Conservation (phyloP, 2,113 vertebrate genomes). For the Onychorhynchus coronatus region DNA sequence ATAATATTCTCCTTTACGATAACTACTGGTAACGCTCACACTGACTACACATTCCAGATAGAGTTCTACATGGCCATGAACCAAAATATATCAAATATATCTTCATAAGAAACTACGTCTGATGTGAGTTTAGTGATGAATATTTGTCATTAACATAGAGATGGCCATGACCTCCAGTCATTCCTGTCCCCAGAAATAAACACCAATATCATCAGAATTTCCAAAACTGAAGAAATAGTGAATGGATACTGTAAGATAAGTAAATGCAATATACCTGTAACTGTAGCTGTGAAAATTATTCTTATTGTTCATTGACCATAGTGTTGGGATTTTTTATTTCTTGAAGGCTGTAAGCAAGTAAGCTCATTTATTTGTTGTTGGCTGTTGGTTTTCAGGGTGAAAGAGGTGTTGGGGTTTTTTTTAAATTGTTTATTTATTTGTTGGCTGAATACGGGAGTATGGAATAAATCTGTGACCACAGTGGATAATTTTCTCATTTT, state of each 20-base stretch:
- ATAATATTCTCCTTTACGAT: not conserved
- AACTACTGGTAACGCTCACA: not conserved
- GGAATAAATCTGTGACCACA: not conserved
- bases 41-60: not conserved
- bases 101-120: not conserved
- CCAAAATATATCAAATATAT: not conserved
- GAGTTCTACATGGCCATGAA: not conserved
- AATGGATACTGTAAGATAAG: not conserved
- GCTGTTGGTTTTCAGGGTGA: not conserved
- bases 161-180: not conserved
- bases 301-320: not conserved
- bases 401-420: accelerated
- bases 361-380: not conserved
- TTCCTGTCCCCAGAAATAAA: not conserved
- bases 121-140: not conserved
- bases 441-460: not conserved
- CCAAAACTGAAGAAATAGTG: not conserved
- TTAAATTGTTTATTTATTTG: not conserved
- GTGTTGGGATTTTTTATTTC: not conserved
- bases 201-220: not conserved
- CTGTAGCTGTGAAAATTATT: not conserved
- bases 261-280: not conserved
- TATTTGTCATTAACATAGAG: not conserved
- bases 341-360: not conserved
- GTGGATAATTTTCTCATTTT: not conserved